Evolutionary conservation across 2,113 vertebrate genomes (phyloP), one percentile per base, ranked within the genome.

Genomic region (Reinhardtius hippoglossoides): DNA sequence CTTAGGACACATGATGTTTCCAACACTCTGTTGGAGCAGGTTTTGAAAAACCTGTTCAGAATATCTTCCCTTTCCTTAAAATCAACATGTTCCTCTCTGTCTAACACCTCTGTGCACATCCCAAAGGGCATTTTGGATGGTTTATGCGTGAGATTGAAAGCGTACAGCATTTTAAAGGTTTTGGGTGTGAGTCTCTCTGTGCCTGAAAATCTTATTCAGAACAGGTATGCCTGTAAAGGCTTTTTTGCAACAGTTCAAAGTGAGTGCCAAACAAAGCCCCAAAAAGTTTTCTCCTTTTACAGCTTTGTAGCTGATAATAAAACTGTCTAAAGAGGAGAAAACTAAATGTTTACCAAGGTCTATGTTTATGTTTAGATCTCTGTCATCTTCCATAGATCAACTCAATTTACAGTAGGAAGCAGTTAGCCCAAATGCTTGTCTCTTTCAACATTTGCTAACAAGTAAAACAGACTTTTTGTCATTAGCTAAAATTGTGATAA

Each of bases 31-130:
- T 57, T 74, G 40, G 52, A 76, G 42, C 18, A 61, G 18, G 21
- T 62, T 67, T 69, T 50, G 66, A 16, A 24, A 76, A 79, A 83
- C 37, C 31, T 58, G 24, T 82, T 75, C 62, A 26, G 24, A 74
- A 59, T 73, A 9, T 80, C 27, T 71, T 80, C 21, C 40, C 48
- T 67, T 79, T 67, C 26, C 48, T 40, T 64, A 18, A 52, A 73
- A 80, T 78, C 81, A 73, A 64, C 74, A 76, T 60, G 63, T 78
- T 75, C 69, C 46, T 74, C 56, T 57, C 78, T 63, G 54, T 74
- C 62, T 71, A 69, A 79, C 83, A 71, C 64, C 67, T 80, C 76
- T 18, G 20, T 81, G 54, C 20, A 80, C 78, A 84, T 84, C 73
- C 81, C 67, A 83, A 14, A 15, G 78, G 78, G 76, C 46, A 64